Evolutionary conservation across 64 coral and sea anemone genomes (phyloP).

Genomic region (Astreopora myriophthalma): DNA sequence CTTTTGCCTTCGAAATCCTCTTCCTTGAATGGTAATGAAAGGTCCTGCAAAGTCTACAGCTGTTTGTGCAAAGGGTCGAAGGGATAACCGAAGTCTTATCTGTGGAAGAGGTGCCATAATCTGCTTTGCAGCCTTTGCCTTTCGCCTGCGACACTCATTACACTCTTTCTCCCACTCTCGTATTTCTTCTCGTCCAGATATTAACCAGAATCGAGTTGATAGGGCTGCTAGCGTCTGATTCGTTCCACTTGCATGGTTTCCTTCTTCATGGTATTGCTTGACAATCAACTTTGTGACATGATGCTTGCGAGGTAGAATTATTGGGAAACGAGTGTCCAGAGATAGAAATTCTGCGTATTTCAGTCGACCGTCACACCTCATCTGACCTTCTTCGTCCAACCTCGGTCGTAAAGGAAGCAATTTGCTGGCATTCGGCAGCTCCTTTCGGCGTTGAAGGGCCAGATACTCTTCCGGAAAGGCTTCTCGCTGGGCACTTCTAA

Average conservation of each 20-base stretch:
- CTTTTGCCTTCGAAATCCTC: not conserved
- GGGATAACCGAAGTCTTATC: not conserved
- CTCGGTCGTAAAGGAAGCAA: slow-evolving; percentile 17
- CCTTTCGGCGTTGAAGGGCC: slow-evolving; percentile 4
- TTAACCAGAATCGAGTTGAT: not conserved
- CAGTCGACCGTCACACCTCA: slow-evolving; percentile 44
- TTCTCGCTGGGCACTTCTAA: slow-evolving; percentile 26
- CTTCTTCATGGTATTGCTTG: slow-evolving; percentile 24
- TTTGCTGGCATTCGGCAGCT: slow-evolving; percentile 27
- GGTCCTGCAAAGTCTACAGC: not conserved
- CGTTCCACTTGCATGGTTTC: not conserved
- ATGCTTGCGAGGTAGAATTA: slow-evolving; percentile 41
- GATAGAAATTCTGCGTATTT: slow-evolving; percentile 53
- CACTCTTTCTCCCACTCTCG: not conserved
- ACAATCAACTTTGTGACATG: slow-evolving; percentile 28
- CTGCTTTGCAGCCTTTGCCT: not conserved
- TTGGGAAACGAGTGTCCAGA: slow-evolving; percentile 45
- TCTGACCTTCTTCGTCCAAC: slow-evolving; percentile 46
- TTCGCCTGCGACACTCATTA: not conserved
- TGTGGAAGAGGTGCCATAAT: not conserved
- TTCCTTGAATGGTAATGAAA: not conserved
- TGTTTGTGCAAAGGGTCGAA: not conserved
- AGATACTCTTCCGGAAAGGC: slow-evolving; percentile 30
- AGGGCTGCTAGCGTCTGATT: not conserved
- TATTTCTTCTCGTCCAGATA: not conserved